These are phyloP conservation scores for Drosophila ustulata DNA, from an alignment of 2,888 invertebrate genomes.

Conservation along the genomic window DNA sequence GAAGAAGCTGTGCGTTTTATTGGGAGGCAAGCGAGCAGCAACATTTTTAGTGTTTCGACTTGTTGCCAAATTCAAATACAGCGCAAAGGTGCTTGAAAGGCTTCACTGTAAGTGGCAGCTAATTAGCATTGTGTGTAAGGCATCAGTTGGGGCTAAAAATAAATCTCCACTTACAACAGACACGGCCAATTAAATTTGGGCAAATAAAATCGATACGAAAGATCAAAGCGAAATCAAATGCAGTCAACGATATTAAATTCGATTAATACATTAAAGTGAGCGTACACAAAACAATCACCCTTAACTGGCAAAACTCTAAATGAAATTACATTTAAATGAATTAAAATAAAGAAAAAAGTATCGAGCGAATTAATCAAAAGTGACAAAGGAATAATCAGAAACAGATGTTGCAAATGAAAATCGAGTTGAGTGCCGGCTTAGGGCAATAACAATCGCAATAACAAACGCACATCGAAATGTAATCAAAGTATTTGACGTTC, in stretches of 20 bases:
- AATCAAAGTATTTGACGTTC: conserved; percentile 36
- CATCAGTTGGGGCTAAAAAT: background rate
- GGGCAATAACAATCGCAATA: conserved; percentile 22
- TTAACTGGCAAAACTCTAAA: background rate
- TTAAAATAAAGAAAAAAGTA: conserved; percentile 12
- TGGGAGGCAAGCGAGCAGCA: conserved; percentile 17
- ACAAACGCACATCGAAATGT: conserved; percentile 15
- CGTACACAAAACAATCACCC: background rate
- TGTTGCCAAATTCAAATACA: conserved; percentile 44
- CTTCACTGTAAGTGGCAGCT: background rate
- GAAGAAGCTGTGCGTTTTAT: background rate
- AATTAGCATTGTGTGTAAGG: conserved; percentile 24
- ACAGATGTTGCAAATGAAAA: conserved; percentile 9
- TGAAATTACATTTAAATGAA: background rate
- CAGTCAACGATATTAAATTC: background rate
- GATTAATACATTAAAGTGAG: background rate
- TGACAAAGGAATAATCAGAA: conserved; percentile 1
- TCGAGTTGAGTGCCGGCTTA: conserved; percentile 1
- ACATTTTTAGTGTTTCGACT: conserved; percentile 29
- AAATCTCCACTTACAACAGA: background rate
- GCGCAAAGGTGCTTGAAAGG: conserved; percentile 1
- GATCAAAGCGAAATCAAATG: conserved; percentile 9
- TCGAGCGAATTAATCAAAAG: conserved; percentile 18
- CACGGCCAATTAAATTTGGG: background rate
- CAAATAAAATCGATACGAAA: conserved; percentile 10